These are phyloP conservation scores for Ageneiosus marmoratus DNA, from an alignment of 2,113 vertebrate genomes.

Conservation along the genomic window DNA sequence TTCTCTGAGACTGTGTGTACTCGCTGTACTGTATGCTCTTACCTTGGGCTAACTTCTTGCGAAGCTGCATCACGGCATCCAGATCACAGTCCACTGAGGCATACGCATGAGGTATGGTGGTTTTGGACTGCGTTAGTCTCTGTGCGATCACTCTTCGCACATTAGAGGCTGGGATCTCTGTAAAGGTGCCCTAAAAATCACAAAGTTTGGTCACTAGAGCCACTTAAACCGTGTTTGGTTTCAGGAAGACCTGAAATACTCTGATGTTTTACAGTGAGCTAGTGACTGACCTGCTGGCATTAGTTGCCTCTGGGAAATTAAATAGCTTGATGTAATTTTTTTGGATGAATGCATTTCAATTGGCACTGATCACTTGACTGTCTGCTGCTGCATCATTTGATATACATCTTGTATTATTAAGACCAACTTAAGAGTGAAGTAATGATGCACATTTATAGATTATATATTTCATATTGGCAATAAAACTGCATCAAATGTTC, in stretches of 20 bases:
- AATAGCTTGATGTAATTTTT: neutral
- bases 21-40: constrained; percentile 26
- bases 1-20: neutral
- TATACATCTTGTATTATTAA: neutral
- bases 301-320: neutral
- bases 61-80: constrained; percentile 82
- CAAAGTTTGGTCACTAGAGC: neutral
- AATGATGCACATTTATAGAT: neutral
- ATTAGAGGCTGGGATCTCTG: constrained; percentile 88
- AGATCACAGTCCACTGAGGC: constrained; percentile 88
- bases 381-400: neutral
- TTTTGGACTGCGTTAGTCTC: constrained; percentile 90
- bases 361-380: neutral
- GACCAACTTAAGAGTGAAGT: neutral
- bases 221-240: neutral
- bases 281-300: neutral
- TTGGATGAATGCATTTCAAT: neutral
- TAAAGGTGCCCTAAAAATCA: constrained; percentile 82
- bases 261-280: constrained; percentile 4
- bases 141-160: constrained; percentile 91
- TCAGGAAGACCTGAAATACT: neutral
- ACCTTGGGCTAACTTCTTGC: constrained; percentile 86
- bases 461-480: neutral
- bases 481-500: neutral
- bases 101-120: constrained; percentile 90